Base-by-base conservation (phyloP, 2,113 vertebrate species). In the Xiphophorus couchianus region DNA sequence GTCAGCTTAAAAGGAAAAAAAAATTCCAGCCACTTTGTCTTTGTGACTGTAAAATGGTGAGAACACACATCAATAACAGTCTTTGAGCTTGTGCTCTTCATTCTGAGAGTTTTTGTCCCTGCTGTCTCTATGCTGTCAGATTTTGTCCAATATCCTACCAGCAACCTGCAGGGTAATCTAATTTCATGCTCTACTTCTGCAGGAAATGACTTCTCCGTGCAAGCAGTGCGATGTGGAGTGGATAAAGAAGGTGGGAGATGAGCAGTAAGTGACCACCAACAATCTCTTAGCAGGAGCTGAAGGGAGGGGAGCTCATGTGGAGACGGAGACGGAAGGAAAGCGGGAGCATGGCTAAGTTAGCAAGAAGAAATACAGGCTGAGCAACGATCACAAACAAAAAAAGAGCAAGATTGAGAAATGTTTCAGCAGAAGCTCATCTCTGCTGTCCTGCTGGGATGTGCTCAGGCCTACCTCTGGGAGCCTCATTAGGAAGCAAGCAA, bases 221-320 rank as follows among this genome's bases (percentile, higher is more conserved):
- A 97, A 97, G 25, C 96, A 96, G 94, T 94, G 97, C 76, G 96
- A 98, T 89, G 96, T 98, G 96, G 97, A 96, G 28, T 98, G 97
- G 97, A 96, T 99, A 92, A 98, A 98, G 94, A 97, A 97, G 92
- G 95, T 97, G 83, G 97, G 97, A 84, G 97, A 98, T 0, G 97
- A 98, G 89, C 97, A 99, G 97, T 98, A 96, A 98, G 97, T 98
- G 81, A 82, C 81, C 77, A 29, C 54, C 10, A 44, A 33, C 3
- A 48, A 68, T 73, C 25, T 61, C 66, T 75, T 30, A 31, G 62
- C 0, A 1, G n/a, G 5, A 12, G 48, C 13, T 4, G 51, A 62
- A 11, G 22, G 27, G 54, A 44, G 3, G 8, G 51, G n/a, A 19
- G 58, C 17, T 37, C 13, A 68, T 71, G 35, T 30, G 17, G 44